phyloP scores from a whole-genome alignment of 1,140 invertebrate species.

The Caenorhabditis tropicalis region DNA sequence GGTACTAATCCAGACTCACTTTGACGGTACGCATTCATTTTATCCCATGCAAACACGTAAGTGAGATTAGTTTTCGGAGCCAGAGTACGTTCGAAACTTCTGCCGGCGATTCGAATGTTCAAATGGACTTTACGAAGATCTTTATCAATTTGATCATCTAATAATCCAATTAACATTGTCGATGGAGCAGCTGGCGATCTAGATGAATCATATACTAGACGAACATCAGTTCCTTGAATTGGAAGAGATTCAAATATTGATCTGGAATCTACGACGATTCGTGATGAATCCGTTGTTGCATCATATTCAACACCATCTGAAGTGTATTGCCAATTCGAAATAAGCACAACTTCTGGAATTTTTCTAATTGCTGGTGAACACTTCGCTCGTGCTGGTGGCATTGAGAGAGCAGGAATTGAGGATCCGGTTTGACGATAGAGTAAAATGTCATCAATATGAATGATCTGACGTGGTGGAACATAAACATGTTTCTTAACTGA shows the following conservation, averaged over 20 bases:
- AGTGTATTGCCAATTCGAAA: conserved; percentile 1
- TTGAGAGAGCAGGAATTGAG: not conserved
- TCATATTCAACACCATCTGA: conserved; percentile 11
- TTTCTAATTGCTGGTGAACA: not conserved
- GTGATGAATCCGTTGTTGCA: not conserved
- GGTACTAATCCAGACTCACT: conserved; percentile 80
- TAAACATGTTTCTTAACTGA: conserved; percentile 78
- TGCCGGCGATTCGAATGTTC: conserved; percentile 83
- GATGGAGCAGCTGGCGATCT: conserved; percentile 50
- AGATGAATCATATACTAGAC: conserved; percentile 54
- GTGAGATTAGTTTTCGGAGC: conserved; percentile 92
- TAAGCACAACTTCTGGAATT: not conserved
- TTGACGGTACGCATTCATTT: conserved; percentile 94
- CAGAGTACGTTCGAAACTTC: conserved; percentile 86
- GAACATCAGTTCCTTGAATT: conserved; percentile 55
- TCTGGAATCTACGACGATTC: conserved; percentile 46
- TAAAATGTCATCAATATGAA: conserved; percentile 1
- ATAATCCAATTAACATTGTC: conserved; percentile 51
- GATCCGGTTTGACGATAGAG: conserved; percentile 22
- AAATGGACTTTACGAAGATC: conserved; percentile 67
- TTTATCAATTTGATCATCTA: conserved; percentile 46
- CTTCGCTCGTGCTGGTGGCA: not conserved
- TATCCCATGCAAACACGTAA: conserved; percentile 95
- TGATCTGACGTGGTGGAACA: not conserved
- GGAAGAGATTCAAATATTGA: conserved; percentile 55